These are phyloP conservation scores for Nebria salina DNA, from an alignment of 2,888 invertebrate genomes.

Conservation along the genomic window DNA sequence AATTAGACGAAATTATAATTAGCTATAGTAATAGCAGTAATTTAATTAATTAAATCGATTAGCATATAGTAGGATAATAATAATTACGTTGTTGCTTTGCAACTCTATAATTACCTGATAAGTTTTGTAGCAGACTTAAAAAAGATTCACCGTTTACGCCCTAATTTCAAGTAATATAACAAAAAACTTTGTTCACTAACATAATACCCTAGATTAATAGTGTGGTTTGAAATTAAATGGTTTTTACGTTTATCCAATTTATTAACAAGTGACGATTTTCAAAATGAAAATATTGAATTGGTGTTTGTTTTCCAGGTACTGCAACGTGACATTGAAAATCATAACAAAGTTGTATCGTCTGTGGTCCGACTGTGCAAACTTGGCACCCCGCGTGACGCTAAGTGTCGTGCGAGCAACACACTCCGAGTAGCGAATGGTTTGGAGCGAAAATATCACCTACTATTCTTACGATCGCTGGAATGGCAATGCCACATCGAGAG, in stretches of 20 bases:
- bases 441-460: slow-evolving; percentile 89
- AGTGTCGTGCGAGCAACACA: slow-evolving; percentile 57
- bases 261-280: too few relatives aligned
- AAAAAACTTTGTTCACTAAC: background rate
- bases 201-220: background rate
- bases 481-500: slow-evolving; percentile 92
- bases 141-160: background rate
- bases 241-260: background rate
- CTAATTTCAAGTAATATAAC: background rate
- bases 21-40: background rate
- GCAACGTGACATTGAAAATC: slow-evolving; percentile 92
- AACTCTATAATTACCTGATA: background rate
- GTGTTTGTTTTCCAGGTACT: slow-evolving; percentile 73
- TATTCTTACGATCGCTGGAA: slow-evolving; percentile 89
- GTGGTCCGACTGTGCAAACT: slow-evolving; percentile 80
- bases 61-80: background rate
- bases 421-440: slow-evolving; percentile 72
- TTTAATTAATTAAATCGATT: background rate
- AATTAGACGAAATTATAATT: background rate
- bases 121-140: background rate
- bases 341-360: slow-evolving; percentile 83
- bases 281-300: slow-evolving; percentile 21
- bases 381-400: slow-evolving; percentile 59
- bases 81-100: background rate
- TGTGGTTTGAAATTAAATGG: background rate